Evolutionary conservation across 2,113 vertebrate genomes (phyloP).

Genomic region (Chionis minor): DNA sequence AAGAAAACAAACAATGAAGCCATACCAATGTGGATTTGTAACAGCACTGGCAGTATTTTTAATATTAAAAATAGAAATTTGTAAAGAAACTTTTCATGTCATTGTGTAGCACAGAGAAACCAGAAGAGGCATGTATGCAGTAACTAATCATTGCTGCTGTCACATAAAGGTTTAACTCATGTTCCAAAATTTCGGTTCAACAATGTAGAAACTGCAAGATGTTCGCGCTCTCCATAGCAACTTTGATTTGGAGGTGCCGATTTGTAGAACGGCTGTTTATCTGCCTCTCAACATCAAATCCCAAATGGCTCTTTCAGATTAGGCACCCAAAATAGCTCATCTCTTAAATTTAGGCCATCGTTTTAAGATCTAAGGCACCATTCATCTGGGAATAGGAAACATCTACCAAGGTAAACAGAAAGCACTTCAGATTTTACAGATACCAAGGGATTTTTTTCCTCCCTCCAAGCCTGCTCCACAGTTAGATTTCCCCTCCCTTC

Average conservation of each 20-base stretch:
- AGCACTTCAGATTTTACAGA: background rate
- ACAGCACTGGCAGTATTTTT: background rate
- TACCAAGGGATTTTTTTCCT: background rate
- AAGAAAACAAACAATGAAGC: background rate
- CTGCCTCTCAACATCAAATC: background rate
- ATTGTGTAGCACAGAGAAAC: background rate
- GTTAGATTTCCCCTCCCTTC: background rate
- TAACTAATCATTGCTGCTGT: background rate
- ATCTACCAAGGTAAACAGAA: background rate
- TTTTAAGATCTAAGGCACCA: background rate
- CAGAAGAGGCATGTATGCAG: background rate
- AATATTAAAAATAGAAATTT: background rate
- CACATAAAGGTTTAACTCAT: background rate
- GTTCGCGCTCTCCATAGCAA: background rate
- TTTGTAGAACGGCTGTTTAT: background rate
- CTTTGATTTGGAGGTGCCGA: background rate
- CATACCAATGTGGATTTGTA: background rate
- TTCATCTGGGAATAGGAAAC: background rate
- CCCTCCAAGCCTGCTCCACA: background rate
- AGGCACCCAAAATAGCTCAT: background rate
- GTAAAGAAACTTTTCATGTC: background rate
- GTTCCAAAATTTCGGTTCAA: background rate
- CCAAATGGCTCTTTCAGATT: background rate
- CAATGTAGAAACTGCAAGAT: background rate
- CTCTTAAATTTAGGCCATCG: background rate